Evolutionary conservation across 37 sponge, comb jelly and placozoan species (phyloP).

Genomic region (Cliona cf. orientalis): DNA sequence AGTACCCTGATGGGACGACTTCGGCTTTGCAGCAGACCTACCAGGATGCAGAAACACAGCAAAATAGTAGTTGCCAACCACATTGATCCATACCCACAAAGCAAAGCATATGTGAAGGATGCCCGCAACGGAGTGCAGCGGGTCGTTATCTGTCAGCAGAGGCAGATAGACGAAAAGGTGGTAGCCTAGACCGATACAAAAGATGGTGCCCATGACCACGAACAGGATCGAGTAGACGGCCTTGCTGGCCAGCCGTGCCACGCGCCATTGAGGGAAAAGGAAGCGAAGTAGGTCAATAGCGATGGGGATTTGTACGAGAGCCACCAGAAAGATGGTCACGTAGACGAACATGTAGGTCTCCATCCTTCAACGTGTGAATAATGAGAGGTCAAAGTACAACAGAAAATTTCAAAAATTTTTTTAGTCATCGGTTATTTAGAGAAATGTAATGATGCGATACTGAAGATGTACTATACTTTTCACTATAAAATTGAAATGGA

Average conservation of each 20-base stretch:
- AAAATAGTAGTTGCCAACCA: constrained; percentile 41
- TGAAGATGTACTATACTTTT: neutral
- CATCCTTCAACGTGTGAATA: neutral
- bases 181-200: constrained; percentile 40
- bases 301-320: constrained; percentile 50
- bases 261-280: constrained; percentile 49
- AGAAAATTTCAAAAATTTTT: neutral
- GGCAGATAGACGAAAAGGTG: constrained; percentile 43
- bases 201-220: constrained; percentile 21
- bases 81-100: constrained; percentile 63
- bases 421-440: neutral
- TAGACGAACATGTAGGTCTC: constrained; percentile 51
- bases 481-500: neutral
- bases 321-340: constrained; percentile 38
- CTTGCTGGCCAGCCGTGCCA: constrained; percentile 33
- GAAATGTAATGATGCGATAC: neutral
- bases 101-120: constrained; percentile 54
- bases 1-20: too few species aligned
- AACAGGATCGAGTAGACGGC: constrained; percentile 37
- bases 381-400: neutral
- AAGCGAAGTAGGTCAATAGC: constrained; percentile 54
- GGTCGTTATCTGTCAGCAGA: neutral
- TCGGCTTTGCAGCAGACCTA: too few species aligned
- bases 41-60: constrained; percentile 58
- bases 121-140: constrained; percentile 29